phyloP scores from a whole-genome alignment of 2,888 invertebrate species.

The Pediacus dermestoides region DNA sequence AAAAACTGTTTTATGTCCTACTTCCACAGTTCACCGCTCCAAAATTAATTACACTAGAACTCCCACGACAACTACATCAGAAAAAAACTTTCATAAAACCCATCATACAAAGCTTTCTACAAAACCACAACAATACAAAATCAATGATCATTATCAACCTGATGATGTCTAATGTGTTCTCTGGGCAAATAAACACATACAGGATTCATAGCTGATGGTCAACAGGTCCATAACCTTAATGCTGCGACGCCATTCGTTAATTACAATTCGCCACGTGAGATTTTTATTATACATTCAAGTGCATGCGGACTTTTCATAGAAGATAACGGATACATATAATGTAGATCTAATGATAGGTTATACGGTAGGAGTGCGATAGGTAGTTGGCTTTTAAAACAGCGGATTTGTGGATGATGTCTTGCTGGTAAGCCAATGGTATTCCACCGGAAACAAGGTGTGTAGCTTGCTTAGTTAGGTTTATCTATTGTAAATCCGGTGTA shows the following conservation, averaged over 20 bases:
- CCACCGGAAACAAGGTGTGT: constrained; percentile 38
- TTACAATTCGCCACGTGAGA: constrained; percentile 19
- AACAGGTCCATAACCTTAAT: constrained; percentile 40
- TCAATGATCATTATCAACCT: constrained; percentile 32
- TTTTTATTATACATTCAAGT: constrained; percentile 16
- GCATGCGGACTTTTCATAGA: constrained; percentile 17
- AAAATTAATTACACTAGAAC: too few species aligned
- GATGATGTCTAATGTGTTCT: constrained; percentile 27
- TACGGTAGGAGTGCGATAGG: constrained; percentile 11
- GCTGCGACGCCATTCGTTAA: constrained; percentile 26
- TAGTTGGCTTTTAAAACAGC: constrained; percentile 16
- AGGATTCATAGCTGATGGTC: constrained; percentile 41
- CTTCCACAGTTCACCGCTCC: too few species aligned
- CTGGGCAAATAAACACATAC: constrained; percentile 28
- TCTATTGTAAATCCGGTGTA: too few species aligned
- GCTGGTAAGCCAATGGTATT: constrained; percentile 35
- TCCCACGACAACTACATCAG: too few species aligned
- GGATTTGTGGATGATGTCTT: constrained; percentile 37
- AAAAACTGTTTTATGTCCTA: too few species aligned
- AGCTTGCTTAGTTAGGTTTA: constrained; percentile 22
- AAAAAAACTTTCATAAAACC: too few species aligned
- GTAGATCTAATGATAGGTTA: constrained; percentile 19
- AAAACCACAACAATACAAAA: too few species aligned
- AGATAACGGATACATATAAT: constrained; percentile 20
- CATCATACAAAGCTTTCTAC: too few species aligned